Evolutionary conservation across 1,140 invertebrate genomes (phyloP).

Genomic region (Metaphire vulgaris): DNA sequence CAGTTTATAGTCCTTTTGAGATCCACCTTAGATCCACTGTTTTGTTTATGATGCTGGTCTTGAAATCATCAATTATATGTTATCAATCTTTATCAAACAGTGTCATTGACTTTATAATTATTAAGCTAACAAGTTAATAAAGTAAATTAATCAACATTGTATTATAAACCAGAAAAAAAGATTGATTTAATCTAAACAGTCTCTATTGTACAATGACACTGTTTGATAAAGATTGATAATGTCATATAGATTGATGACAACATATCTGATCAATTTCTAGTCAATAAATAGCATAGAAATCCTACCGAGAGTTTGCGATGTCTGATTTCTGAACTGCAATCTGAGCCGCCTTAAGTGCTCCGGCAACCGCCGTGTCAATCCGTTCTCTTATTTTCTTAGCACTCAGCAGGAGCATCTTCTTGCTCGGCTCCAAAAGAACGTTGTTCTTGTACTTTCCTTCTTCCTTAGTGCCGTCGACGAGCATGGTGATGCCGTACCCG

Average conservation of each 20-base stretch:
- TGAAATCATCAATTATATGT: background rate
- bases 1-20: background rate
- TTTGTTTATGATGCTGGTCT: background rate
- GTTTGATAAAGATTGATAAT: background rate
- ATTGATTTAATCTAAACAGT: background rate
- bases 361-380: slow-evolving; percentile 87
- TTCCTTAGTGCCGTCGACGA: slow-evolving; percentile 89
- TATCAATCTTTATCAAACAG: no score
- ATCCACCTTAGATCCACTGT: background rate
- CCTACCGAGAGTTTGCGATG: slow-evolving; percentile 86
- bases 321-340: slow-evolving; percentile 98
- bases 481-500: slow-evolving; percentile 98
- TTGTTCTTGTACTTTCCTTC: slow-evolving; percentile 99
- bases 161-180: background rate
- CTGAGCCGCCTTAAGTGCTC: slow-evolving; percentile 91
- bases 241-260: background rate
- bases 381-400: slow-evolving; percentile 95
- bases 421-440: slow-evolving; percentile 91
- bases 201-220: no score
- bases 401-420: slow-evolving; percentile 80
- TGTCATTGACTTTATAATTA: no score
- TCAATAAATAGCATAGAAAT: background rate
- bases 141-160: no score
- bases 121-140: no score
- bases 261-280: background rate